Base-by-base conservation (phyloP, 2,888 invertebrate genomes). In the Yponomeuta evonymella region DNA sequence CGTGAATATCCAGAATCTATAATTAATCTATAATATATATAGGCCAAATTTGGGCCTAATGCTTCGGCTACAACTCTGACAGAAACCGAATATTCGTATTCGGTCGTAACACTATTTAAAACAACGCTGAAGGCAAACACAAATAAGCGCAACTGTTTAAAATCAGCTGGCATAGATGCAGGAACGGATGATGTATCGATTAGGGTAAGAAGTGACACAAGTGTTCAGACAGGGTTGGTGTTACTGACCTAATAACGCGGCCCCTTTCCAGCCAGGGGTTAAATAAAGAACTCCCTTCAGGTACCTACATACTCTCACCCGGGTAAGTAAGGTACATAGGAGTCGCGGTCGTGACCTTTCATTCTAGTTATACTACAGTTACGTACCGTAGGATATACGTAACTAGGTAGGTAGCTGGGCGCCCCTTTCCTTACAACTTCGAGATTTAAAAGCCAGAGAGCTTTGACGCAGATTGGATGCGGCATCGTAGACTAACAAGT, bases 221-320 rank as follows among this genome's bases (percentile, higher is more conserved):
- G 65, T 65, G 43, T 43, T 43, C 30, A 65, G 33, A 30, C 29
- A 9, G 33, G 33, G 64, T 29, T 30, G 84, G 87, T 88, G 89
- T 87, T 88, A 90, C 87, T 91, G 91, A 91, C 91, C 91, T 90
- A 90, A 88, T 90, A 90, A 89, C 85, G 80, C 87, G 88, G 86
- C 88, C 90, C 90, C 88, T 89, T 88, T 86, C 81, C 79, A 43
- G 85, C 83, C 85, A 85, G 89, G 87, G 81, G 85, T 86, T 90
- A 89, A 88, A 90, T 90, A 90, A 90, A 90, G 89, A 90, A 89
- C 88, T 90, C 90, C 87, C 87, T 87, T 83, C 87, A 85, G 85
- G 65, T 65, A 36, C 67, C 67, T 62, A 69, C 69, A 63, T 70
- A 48, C 70, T 70, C 69, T 51, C 68, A 86, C 83, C 83, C 83